Evolutionary conservation across 2,888 invertebrate genomes (phyloP).

Genomic region (Ametastegia equiseti): DNA sequence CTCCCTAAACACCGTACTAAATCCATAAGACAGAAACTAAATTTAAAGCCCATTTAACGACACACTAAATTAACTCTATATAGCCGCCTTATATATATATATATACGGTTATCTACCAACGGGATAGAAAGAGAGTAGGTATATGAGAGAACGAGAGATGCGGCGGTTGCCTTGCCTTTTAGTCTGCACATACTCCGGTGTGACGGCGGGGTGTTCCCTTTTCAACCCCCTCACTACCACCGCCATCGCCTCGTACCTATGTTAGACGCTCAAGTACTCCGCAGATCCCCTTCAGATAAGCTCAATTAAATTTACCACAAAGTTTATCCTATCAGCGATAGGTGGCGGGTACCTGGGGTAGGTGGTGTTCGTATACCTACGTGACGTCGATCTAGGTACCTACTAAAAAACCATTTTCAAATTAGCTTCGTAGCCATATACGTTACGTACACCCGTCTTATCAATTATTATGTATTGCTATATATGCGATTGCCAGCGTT

Average conservation of each 20-base stretch:
- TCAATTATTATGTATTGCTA: not conserved
- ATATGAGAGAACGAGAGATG: not conserved
- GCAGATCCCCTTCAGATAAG: conserved; percentile 44
- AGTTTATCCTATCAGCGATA: conserved; percentile 50
- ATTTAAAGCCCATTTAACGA: conserved; percentile 60
- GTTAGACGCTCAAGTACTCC: conserved; percentile 41
- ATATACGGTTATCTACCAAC: not conserved
- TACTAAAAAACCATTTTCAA: conserved; percentile 16
- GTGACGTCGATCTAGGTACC: conserved; percentile 33
- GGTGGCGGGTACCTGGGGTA: not conserved
- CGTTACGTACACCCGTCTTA: not conserved
- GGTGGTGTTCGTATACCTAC: conserved; percentile 2
- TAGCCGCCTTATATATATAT: conserved; percentile 14
- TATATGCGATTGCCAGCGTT: too few relatives aligned
- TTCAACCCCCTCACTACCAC: conserved; percentile 6
- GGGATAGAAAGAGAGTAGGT: not conserved
- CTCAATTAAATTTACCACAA: conserved; percentile 50
- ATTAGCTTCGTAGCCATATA: conserved; percentile 10
- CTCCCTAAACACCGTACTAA: conserved; percentile 35
- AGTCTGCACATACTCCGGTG: conserved; percentile 11
- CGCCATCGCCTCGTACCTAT: not conserved
- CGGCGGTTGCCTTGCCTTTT: not conserved
- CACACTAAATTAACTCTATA: conserved; percentile 57
- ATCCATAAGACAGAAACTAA: conserved; percentile 53
- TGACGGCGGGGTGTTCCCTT: conserved; percentile 26